A percentile compares a stretch with the other conserved stretches of the same genome.
Conservation (phyloP, 2,888 invertebrate genomes). For the Andrena marginata region DNA sequence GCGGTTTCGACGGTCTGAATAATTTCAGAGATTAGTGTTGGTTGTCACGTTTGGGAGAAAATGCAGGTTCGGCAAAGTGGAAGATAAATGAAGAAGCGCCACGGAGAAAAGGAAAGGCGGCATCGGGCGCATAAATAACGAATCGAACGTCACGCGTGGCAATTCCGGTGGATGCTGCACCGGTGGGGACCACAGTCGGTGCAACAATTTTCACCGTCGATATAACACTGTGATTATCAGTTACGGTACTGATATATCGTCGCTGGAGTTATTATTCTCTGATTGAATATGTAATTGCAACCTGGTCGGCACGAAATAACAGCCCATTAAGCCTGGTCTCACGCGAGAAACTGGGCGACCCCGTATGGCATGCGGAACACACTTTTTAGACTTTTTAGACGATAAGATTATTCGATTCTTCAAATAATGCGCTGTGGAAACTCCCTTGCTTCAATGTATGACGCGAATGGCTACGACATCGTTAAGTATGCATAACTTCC, state of each 20-base stretch:
- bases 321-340: slow-evolving; percentile 69
- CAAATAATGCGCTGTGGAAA: background rate
- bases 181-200: slow-evolving; percentile 18
- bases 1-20: background rate
- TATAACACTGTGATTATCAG: slow-evolving; percentile 62
- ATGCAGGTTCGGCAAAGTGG: slow-evolving; percentile 4
- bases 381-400: background rate
- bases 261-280: slow-evolving; percentile 74
- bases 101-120: slow-evolving; percentile 37
- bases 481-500: background rate
- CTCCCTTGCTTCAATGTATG: background rate
- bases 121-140: slow-evolving; percentile 71
- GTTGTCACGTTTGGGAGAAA: slow-evolving; percentile 35
- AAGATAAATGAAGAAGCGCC: slow-evolving; percentile 41
- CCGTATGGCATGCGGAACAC: background rate
- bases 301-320: slow-evolving; percentile 71
- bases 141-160: slow-evolving; percentile 61
- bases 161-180: slow-evolving; percentile 47
- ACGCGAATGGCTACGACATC: background rate
- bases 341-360: slow-evolving; percentile 20
- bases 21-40: slow-evolving; percentile 40
- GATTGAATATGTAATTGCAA: slow-evolving; percentile 81
- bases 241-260: slow-evolving; percentile 72
- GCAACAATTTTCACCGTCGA: slow-evolving; percentile 50
- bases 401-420: background rate